Evolutionary conservation across 2,888 invertebrate genomes (phyloP).

Genomic region (Sepioteuthis lessoniana): DNA sequence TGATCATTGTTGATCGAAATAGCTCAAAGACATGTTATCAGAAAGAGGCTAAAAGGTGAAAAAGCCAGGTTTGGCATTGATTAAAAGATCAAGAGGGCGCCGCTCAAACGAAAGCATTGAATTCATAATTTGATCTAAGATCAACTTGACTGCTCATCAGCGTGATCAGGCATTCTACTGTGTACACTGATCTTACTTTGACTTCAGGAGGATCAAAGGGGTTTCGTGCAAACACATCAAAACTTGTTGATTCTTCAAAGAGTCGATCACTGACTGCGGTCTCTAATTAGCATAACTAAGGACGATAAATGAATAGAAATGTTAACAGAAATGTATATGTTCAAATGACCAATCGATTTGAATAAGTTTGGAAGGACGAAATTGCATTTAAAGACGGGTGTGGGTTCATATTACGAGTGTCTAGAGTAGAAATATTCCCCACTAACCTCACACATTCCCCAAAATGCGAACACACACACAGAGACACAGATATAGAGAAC

Average conservation of each 20-base stretch:
- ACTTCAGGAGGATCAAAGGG: background rate
- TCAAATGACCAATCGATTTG: no score
- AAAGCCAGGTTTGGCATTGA: background rate
- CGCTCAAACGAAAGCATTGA: background rate
- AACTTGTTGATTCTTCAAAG: background rate
- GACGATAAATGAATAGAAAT: no score
- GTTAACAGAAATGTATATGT: no score
- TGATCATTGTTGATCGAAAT: background rate
- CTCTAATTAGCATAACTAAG: no score
- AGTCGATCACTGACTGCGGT: background rate
- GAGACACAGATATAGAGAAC: no score
- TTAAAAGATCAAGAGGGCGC: background rate
- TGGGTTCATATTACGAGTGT: no score
- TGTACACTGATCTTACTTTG: background rate
- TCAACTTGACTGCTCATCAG: background rate
- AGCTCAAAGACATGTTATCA: background rate
- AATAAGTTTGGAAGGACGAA: no score
- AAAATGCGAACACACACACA: no score
- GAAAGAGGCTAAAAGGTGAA: background rate
- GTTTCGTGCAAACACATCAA: background rate
- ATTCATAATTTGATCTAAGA: conserved; percentile 10
- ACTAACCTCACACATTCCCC: no score
- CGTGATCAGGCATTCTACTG: background rate
- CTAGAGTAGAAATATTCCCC: no score
- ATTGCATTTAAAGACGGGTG: no score